Evolutionary conservation across 2,113 vertebrate species (phyloP).

Genomic region (Epinephelus fuscoguttatus): DNA sequence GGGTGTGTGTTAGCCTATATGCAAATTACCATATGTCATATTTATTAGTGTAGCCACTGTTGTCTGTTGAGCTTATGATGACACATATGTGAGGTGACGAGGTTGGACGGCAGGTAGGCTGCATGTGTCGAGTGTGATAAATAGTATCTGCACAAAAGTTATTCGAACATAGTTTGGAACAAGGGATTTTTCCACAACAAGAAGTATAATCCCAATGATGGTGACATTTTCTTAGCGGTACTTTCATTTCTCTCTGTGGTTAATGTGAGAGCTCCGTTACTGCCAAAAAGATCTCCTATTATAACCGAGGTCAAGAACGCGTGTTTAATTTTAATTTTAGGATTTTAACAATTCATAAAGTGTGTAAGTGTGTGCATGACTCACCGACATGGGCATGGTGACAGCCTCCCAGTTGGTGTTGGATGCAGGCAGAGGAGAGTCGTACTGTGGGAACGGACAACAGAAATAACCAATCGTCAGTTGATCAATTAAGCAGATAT

Average conservation of each 20-base stretch:
- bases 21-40: slow-evolving; percentile 40
- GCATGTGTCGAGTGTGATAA: neutral
- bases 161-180: neutral
- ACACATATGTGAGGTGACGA: neutral
- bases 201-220: no score
- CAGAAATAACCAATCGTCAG: neutral
- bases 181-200: neutral
- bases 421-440: slow-evolving; percentile 57
- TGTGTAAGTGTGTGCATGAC: slow-evolving; percentile 27
- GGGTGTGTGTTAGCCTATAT: slow-evolving; percentile 27
- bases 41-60: slow-evolving; percentile 31
- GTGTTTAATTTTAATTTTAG: neutral
- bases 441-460: slow-evolving; percentile 45
- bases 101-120: neutral
- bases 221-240: no score
- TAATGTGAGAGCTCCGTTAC: neutral
- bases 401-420: slow-evolving; percentile 74
- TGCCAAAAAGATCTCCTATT: neutral
- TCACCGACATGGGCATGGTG: slow-evolving; percentile 65
- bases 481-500: neutral
- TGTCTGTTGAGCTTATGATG: neutral
- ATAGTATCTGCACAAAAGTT: neutral
- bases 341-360: neutral
- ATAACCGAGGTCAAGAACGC: neutral
- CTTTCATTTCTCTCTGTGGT: neutral